These are phyloP conservation scores for Tyrophagus putrescentiae DNA, from an alignment of 1,140 invertebrate genomes.

Conservation along the genomic window DNA sequence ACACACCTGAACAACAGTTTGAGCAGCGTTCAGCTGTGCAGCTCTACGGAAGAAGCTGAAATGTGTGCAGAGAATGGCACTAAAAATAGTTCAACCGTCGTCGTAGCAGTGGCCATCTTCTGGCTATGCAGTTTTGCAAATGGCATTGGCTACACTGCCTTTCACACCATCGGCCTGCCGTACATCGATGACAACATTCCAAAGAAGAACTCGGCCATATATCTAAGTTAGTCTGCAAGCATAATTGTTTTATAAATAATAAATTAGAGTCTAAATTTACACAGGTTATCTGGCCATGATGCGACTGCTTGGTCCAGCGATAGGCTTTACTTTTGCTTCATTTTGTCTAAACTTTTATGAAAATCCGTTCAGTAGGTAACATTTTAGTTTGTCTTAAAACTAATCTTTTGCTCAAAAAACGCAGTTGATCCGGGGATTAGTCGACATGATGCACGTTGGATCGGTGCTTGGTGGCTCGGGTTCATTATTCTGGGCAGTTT, in stretches of 20 bases:
- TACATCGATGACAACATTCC: slow-evolving; percentile 33
- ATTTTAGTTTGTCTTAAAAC: not conserved
- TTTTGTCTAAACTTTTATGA: slow-evolving; percentile 26
- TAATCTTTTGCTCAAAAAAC: not conserved
- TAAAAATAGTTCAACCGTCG: slow-evolving; percentile 18
- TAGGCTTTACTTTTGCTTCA: slow-evolving; percentile 27
- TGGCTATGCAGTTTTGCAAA: slow-evolving; percentile 33
- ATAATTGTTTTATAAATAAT: slow-evolving; percentile 33
- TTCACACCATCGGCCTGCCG: slow-evolving; percentile 29
- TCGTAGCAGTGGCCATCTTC: slow-evolving; percentile 2
- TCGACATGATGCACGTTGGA: slow-evolving; percentile 34
- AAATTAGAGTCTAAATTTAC: not conserved
- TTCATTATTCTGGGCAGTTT: slow-evolving; percentile 27
- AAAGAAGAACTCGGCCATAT: slow-evolving; percentile 30
- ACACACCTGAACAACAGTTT: slow-evolving; percentile 8
- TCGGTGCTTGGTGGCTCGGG: slow-evolving; percentile 42
- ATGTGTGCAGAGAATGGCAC: not conserved
- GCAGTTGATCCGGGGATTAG: slow-evolving; percentile 26
- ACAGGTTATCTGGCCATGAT: slow-evolving; percentile 22
- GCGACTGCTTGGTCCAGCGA: slow-evolving; percentile 26
- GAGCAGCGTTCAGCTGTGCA: not conserved
- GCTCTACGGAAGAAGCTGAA: slow-evolving; percentile 31
- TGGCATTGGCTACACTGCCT: slow-evolving; percentile 25
- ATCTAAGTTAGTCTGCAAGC: slow-evolving; percentile 41
- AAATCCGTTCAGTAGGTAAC: slow-evolving; percentile 23